Percentiles rank a stretch among this genome's conserved stretches.
Conservation (phyloP, 2,888 invertebrate species). For the Lissocephala sabroskyi region DNA sequence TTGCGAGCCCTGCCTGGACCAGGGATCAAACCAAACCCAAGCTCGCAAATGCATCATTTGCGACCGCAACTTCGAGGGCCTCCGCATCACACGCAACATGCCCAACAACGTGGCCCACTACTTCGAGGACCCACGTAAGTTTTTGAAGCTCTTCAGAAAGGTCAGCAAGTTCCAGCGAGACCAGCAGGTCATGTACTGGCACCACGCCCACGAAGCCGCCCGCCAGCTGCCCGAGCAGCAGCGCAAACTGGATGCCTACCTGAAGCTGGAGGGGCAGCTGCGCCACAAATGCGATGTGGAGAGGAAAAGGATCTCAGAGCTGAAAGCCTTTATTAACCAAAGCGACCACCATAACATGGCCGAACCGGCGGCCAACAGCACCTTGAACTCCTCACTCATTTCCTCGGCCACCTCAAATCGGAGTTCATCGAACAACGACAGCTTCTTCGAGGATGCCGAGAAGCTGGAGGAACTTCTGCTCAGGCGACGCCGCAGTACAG, state of each 20-base stretch:
- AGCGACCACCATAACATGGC: background rate
- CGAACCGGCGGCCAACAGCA: too few relatives aligned
- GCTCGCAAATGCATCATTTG: constrained; percentile 29
- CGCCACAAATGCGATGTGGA: constrained; percentile 18
- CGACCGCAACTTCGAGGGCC: background rate
- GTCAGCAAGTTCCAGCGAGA: constrained; percentile 26
- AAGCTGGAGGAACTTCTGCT: too few relatives aligned
- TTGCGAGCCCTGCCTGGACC: constrained; percentile 25
- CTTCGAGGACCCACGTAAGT: constrained; percentile 29
- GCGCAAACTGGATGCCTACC: constrained; percentile 22
- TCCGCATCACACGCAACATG: constrained; percentile 22
- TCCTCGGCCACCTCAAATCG: too few relatives aligned
- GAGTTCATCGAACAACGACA: too few relatives aligned
- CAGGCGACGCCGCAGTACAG: too few relatives aligned
- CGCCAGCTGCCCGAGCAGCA: background rate
- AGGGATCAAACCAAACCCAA: too few relatives aligned
- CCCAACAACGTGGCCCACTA: constrained; percentile 26
- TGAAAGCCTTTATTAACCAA: background rate
- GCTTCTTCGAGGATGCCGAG: too few relatives aligned
- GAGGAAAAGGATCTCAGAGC: too few relatives aligned
- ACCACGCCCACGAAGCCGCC: constrained; percentile 9
- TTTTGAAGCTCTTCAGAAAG: constrained; percentile 5
- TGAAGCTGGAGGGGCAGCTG: constrained; percentile 30
- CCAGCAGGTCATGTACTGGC: constrained; percentile 21
- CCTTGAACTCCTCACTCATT: too few relatives aligned